These are phyloP conservation scores for Eilema griseolum DNA, from an alignment of 2,888 invertebrate species.

Conservation along the genomic window DNA sequence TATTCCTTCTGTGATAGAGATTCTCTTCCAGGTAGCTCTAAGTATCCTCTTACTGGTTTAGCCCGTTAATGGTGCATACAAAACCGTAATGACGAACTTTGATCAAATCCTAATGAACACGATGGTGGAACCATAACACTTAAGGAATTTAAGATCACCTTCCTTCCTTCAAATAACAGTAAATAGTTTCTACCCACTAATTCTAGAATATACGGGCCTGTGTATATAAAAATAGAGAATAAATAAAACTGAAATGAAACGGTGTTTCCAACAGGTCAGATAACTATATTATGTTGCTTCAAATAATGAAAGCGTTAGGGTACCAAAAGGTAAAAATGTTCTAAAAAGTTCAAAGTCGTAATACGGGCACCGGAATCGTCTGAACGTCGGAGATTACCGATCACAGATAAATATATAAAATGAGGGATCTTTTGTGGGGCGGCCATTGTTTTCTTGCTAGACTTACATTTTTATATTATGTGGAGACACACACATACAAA, in stretches of 20 bases:
- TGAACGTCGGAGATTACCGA: conserved; percentile 42
- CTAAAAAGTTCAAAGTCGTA: conserved; percentile 42
- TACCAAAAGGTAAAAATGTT: conserved; percentile 9
- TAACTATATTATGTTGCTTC: background rate
- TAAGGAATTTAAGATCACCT: background rate
- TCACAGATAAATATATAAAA: conserved; percentile 40
- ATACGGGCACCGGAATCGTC: conserved; percentile 34
- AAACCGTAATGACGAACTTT: too few relatives aligned
- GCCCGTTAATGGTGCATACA: too few relatives aligned
- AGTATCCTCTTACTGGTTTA: too few relatives aligned
- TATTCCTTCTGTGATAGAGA: too few relatives aligned
- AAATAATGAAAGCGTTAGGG: conserved; percentile 21
- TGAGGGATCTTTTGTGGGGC: conserved; percentile 36
- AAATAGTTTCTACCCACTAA: background rate
- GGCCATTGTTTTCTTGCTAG: conserved; percentile 29
- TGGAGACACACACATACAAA: background rate
- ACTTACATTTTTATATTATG: background rate
- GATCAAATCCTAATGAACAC: background rate
- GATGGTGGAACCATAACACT: background rate
- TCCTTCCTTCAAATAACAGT: too few relatives aligned
- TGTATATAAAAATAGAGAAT: background rate
- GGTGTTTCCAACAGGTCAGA: background rate
- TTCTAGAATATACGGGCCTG: too few relatives aligned
- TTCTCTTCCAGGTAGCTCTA: too few relatives aligned
- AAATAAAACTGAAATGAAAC: background rate